Evolutionary conservation across 2,888 invertebrate species (phyloP).

Genomic region (Lepeophtheirus nordmannii): DNA sequence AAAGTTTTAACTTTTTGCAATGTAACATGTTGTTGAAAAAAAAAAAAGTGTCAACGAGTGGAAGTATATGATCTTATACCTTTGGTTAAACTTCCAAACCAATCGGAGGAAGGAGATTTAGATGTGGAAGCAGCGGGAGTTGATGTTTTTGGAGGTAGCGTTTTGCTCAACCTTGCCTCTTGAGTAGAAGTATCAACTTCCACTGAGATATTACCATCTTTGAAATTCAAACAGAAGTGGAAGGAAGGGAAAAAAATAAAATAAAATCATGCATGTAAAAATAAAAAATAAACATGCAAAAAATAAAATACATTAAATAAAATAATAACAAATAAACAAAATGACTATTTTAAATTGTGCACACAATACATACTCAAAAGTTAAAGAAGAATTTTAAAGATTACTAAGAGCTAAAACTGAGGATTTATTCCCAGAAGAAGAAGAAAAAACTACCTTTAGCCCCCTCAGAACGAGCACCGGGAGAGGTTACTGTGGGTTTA

Average conservation of each 20-base stretch:
- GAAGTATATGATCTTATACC: not conserved
- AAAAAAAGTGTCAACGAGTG: no score
- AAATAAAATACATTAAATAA: no score
- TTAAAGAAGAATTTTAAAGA: no score
- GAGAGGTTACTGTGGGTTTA: constrained; percentile 7
- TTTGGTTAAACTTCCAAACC: constrained; percentile 6
- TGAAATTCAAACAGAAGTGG: not conserved
- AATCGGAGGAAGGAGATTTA: constrained; percentile 5
- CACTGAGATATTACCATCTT: not conserved
- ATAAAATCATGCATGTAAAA: constrained; percentile 11
- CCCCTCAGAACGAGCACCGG: constrained; percentile 13
- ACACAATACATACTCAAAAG: no score
- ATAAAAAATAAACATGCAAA: not conserved
- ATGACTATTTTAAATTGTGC: no score
- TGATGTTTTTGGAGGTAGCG: not conserved
- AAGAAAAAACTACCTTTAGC: not conserved
- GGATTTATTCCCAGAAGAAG: not conserved
- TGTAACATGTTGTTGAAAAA: no score
- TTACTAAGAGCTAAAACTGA: not conserved
- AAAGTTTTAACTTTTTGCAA: no score
- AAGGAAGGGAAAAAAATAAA: not conserved
- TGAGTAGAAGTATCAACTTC: not conserved
- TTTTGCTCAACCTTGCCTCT: constrained; percentile 7
- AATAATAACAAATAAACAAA: no score
- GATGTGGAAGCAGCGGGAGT: not conserved